Evolutionary conservation across 2,888 invertebrate species (phyloP).

Genomic region (Orthonychiurus folsomi): DNA sequence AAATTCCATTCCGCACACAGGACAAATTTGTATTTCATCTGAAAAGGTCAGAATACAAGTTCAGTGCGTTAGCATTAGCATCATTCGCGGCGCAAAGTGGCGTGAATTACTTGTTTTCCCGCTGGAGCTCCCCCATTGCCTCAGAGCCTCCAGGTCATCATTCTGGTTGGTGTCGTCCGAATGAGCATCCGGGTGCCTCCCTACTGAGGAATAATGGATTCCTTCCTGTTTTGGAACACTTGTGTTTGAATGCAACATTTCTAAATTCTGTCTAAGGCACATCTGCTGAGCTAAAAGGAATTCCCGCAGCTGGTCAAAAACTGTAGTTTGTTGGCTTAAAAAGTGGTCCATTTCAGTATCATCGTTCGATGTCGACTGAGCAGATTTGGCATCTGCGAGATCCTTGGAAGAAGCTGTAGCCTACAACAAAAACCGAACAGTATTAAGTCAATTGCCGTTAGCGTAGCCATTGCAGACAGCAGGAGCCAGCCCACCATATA

Average conservation of each 20-base stretch:
- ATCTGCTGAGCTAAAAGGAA: conserved; percentile 36
- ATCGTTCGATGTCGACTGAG: conserved; percentile 4
- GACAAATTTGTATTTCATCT: conserved; percentile 39
- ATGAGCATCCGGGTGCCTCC: neutral
- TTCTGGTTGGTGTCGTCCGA: conserved; percentile 5
- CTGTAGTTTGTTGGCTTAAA: conserved; percentile 35
- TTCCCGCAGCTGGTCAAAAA: conserved; percentile 38
- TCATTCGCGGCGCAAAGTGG: too few species aligned
- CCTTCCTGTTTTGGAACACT: neutral
- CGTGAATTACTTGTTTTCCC: neutral
- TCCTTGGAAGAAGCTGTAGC: neutral
- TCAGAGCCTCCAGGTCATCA: conserved; percentile 5
- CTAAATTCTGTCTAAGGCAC: conserved; percentile 34
- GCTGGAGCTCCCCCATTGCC: neutral
- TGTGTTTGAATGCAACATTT: conserved; percentile 12
- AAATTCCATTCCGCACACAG: conserved; percentile 38
- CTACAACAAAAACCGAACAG: too few species aligned
- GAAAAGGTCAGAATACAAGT: conserved; percentile 11
- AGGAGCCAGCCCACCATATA: too few species aligned
- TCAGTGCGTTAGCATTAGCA: too few species aligned
- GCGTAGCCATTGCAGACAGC: too few species aligned
- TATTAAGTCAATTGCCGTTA: too few species aligned
- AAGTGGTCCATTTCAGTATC: conserved; percentile 14
- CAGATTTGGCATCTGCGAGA: neutral
- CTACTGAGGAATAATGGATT: neutral